Conservation (phyloP, 2,888 invertebrate species). For the Seira musarum region DNA sequence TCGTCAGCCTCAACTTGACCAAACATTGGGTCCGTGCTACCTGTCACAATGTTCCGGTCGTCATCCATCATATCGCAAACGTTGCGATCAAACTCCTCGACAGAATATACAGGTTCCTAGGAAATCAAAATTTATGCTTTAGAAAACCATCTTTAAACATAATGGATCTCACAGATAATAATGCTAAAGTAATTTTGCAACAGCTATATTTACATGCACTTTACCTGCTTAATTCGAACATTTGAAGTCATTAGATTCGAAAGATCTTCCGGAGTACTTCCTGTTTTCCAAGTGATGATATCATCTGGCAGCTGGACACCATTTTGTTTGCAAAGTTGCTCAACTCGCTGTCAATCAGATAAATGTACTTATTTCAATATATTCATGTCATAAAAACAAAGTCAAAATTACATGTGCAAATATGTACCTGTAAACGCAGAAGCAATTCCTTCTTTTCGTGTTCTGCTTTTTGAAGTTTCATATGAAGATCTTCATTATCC, state of each 20-base stretch:
- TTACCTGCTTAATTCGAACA: constrained; percentile 66
- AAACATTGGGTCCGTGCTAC: constrained; percentile 78
- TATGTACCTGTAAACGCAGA: constrained; percentile 85
- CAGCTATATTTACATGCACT: too few relatives aligned
- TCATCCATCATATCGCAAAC: constrained; percentile 79
- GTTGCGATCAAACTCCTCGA: constrained; percentile 33
- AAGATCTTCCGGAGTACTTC: constrained; percentile 70
- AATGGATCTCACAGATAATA: not conserved
- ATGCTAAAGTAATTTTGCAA: not conserved
- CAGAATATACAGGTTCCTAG: constrained; percentile 55
- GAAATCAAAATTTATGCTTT: not conserved
- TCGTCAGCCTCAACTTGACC: constrained; percentile 57
- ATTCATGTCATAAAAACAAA: not conserved
- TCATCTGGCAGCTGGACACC: constrained; percentile 75
- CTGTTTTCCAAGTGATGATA: constrained; percentile 76
- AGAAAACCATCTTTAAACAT: not conserved
- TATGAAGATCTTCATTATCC: constrained; percentile 81
- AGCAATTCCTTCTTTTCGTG: constrained; percentile 86
- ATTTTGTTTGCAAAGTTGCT: constrained; percentile 54
- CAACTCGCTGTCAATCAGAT: constrained; percentile 46
- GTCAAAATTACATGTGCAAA: not conserved
- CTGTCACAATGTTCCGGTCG: constrained; percentile 72
- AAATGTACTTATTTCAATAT: not conserved
- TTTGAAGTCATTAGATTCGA: constrained; percentile 53
- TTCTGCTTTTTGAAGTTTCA: constrained; percentile 85